Evolutionary conservation across 1,140 invertebrate species (phyloP).

Genomic region (Laupala kohalensis): DNA sequence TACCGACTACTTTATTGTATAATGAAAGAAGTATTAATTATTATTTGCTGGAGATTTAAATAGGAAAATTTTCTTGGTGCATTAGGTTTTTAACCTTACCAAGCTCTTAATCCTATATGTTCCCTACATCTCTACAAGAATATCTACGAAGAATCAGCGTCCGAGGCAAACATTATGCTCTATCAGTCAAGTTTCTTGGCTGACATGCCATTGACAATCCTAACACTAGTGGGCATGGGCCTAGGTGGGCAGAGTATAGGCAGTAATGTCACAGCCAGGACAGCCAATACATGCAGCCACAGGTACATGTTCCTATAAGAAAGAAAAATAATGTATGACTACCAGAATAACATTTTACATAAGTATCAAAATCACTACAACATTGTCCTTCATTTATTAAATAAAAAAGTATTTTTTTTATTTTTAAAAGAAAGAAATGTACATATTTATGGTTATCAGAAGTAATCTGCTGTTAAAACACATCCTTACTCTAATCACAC

Average conservation of each 20-base stretch:
- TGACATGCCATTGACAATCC: not conserved
- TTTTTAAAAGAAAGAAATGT: too few species aligned
- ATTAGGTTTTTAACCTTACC: not conserved
- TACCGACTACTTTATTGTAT: not conserved
- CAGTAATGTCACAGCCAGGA: slow-evolving; percentile 36
- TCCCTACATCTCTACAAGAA: not conserved
- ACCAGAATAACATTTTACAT: too few species aligned
- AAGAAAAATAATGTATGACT: slow-evolving; percentile 3
- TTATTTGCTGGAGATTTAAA: not conserved
- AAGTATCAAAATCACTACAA: too few species aligned
- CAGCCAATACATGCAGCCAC: slow-evolving; percentile 40
- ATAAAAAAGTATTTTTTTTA: too few species aligned
- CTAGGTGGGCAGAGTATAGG: slow-evolving; percentile 24
- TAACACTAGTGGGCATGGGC: not conserved
- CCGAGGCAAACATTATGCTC: not conserved
- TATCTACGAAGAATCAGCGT: not conserved
- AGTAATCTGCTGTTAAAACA: too few species aligned
- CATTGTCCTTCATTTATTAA: too few species aligned
- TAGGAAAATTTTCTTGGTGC: not conserved
- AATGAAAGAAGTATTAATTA: not conserved
- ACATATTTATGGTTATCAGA: too few species aligned
- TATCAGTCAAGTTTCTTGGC: not conserved
- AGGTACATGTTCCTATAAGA: slow-evolving; percentile 37
- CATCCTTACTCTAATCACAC: too few species aligned
- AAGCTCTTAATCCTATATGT: not conserved